phyloP scores from a whole-genome alignment of 2,888 invertebrate genomes.

The Drosophila rubida region DNA sequence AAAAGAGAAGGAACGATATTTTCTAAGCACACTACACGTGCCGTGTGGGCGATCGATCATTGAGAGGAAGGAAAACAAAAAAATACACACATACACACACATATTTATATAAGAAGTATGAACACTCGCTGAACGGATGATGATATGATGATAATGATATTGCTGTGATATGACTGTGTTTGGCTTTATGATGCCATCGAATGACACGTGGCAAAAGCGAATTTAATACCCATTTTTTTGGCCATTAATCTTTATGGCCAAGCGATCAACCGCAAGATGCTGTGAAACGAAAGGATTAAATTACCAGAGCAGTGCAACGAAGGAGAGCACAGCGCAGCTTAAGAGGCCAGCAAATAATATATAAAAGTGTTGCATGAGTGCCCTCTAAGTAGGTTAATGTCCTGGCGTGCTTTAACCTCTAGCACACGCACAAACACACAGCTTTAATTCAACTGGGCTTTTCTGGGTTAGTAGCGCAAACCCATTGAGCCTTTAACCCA shows the following conservation, averaged over 20 bases:
- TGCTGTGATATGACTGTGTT: conserved; percentile 24
- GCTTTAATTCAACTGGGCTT: conserved; percentile 20
- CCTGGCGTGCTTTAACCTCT: conserved; percentile 75
- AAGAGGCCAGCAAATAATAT: conserved; percentile 35
- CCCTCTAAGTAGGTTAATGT: conserved; percentile 67
- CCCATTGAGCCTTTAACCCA: conserved; percentile 53
- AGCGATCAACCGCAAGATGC: conserved; percentile 63
- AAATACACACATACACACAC: too few species aligned
- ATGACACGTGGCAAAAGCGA: conserved; percentile 65
- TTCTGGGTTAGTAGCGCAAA: conserved; percentile 73
- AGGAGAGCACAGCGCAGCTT: conserved; percentile 22
- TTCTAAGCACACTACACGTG: conserved; percentile 31
- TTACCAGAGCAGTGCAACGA: conserved; percentile 46
- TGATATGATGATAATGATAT: conserved; percentile 43
- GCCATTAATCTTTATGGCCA: conserved; percentile 47
- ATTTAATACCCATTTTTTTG: conserved; percentile 59
- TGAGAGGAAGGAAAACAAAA: conserved; percentile 2
- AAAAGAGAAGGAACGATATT: conserved; percentile 3
- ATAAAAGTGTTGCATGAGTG: conserved; percentile 36
- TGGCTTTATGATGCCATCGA: conserved; percentile 37
- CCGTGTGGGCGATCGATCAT: conserved; percentile 36
- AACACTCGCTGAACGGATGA: conserved; percentile 24
- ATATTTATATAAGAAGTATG: too few species aligned
- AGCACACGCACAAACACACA: conserved; percentile 19
- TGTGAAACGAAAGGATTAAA: conserved; percentile 65